Evolutionary conservation across 1,140 invertebrate species (phyloP), one percentile per base, ranked within the genome.

Genomic region (Calliphora vicina): DNA sequence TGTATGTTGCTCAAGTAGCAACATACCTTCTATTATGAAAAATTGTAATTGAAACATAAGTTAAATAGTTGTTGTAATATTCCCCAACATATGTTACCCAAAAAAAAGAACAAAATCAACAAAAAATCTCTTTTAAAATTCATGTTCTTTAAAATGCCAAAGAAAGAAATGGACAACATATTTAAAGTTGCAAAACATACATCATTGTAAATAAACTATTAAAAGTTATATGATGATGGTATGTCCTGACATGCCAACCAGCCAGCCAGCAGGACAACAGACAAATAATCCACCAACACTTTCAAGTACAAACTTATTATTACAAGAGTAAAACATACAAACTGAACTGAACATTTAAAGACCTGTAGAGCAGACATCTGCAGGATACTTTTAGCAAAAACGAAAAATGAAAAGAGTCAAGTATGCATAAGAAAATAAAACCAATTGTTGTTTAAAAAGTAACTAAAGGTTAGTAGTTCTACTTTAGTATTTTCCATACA

Each of bases 341-440:
- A 67, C n/a, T 23, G 61, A 67, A 6, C 23, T 3, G 61, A 67
- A 67, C 23, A n/a, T 67, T 57, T 57, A 57, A 67, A 23, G 25
- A 67, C 61, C 61, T 67, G 61, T 67, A 67, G 61, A 67, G 61
- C 20, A 67, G 61, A 67, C 20, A 67, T 67, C 61, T 67, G 61
- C 61, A 67, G 61, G n/a, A 23, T 67, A 23, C 61, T 67, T 67
- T 9, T 67, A 23, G 61, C 61, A 67, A 67, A 57, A 23, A 23
- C n/a, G 12, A 23, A 25, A 67, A 23, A 67, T 25, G 4, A 1
- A 9, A 23, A 67, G 61, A 67, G n/a, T 35, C 35, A 35, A 35
- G 35, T 5, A 35, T 35, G 4, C 35, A 35, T 35, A 35, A 35
- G 13, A 50, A 50, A 8, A 35, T 50, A 50, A 50, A 50, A 50